Evolutionary conservation across 2,888 invertebrate species (phyloP).

Genomic region (Bugula neritina): DNA sequence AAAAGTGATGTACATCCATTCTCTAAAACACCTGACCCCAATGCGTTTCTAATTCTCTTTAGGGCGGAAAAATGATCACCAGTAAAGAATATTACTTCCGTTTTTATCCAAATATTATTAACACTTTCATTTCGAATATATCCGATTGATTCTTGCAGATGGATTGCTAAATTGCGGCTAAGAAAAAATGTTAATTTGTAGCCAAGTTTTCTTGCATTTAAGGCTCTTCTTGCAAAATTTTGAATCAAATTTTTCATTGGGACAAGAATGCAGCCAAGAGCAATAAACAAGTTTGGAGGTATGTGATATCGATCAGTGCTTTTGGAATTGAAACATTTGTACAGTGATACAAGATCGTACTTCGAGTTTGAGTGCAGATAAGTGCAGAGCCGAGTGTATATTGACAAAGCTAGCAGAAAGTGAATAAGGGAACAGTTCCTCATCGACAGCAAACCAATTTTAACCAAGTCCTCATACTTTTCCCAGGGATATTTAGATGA

Average conservation of each 20-base stretch:
- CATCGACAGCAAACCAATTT: not conserved
- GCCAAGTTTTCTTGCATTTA: no score
- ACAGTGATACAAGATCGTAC: not conserved
- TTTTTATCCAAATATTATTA: not conserved
- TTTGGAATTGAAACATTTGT: not conserved
- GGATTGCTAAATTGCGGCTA: no score
- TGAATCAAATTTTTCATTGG: not conserved
- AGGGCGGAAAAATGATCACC: not conserved
- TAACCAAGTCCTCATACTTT: not conserved
- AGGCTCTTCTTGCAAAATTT: not conserved
- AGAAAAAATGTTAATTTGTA: no score
- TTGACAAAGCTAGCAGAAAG: not conserved
- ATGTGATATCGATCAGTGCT: not conserved
- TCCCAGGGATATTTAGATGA: not conserved
- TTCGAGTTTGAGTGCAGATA: not conserved
- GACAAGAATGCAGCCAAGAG: not conserved
- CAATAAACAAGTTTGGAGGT: not conserved
- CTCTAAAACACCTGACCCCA: not conserved
- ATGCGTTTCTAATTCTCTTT: not conserved
- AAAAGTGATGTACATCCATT: not conserved
- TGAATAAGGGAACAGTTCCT: not conserved
- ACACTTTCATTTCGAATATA: no score
- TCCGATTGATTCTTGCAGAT: no score
- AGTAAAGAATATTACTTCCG: not conserved
- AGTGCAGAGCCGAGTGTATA: not conserved